Percentiles rank a stretch among this genome's conserved stretches.
These are phyloP conservation scores for Platysternon megacephalum DNA, from an alignment of 2,113 vertebrate species.

Conservation along the genomic window DNA sequence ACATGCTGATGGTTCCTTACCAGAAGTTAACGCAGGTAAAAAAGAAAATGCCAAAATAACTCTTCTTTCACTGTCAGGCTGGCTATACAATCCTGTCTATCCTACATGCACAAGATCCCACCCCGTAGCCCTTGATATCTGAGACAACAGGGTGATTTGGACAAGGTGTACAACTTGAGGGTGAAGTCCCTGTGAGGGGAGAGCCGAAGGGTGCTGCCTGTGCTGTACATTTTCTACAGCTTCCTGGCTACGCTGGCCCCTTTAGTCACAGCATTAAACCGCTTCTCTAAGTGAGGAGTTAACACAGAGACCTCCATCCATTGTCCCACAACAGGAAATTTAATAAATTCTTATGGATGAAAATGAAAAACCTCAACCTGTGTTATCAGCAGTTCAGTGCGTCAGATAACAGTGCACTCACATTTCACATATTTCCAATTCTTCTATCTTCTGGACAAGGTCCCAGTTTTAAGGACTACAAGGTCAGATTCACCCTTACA, in stretches of 20 bases:
- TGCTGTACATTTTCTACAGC: neutral
- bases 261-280: neutral
- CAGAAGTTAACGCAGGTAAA: neutral
- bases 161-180: neutral
- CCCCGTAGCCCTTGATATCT: too few relatives aligned
- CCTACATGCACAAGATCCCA: neutral
- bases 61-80: neutral
- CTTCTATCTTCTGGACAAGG: neutral
- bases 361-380: neutral
- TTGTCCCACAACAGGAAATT: neutral
- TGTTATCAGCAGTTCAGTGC: neutral
- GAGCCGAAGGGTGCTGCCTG: neutral
- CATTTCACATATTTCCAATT: neutral
- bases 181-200: neutral
- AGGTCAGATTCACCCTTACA: neutral
- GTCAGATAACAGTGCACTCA: neutral
- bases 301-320: neutral
- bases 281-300: neutral
- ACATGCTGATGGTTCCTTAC: neutral
- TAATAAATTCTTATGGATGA: neutral
- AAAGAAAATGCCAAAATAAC: neutral
- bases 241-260: neutral
- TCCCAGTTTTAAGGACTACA: neutral
- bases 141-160: neutral
- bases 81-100: neutral